Evolutionary conservation across 2,888 invertebrate genomes (phyloP).

Genomic region (Ormyrus labotus): DNA sequence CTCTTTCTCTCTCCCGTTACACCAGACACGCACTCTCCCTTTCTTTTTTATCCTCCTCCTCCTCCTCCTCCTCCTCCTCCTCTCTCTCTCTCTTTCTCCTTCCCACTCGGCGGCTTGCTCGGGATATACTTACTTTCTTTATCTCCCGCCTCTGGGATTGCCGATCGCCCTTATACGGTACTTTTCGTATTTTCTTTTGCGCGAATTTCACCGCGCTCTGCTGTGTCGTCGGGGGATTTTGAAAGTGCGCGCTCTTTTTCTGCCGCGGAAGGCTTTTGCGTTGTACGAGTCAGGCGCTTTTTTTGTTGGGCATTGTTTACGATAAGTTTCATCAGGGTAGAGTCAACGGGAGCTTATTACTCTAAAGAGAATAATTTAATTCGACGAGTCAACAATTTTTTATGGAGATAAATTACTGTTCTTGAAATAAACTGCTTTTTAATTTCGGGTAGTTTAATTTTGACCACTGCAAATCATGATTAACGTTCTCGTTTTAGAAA

Average conservation of each 20-base stretch:
- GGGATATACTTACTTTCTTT: constrained; percentile 18
- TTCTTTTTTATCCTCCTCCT: constrained; percentile 35
- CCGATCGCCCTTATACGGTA: constrained; percentile 5
- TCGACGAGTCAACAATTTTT: no score
- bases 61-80: not conserved
- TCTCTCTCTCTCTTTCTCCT: constrained; percentile 18
- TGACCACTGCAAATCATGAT: not conserved
- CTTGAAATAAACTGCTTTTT: not conserved
- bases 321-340: no score
- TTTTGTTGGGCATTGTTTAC: no score
- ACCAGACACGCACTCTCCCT: constrained; percentile 20
- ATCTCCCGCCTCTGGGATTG: not conserved
- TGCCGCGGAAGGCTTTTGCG: no score
- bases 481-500: not conserved
- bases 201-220: not conserved
- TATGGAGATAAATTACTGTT: no score
- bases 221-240: not conserved
- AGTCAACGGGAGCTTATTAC: no score
- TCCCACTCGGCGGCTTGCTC: constrained; percentile 12
- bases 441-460: not conserved
- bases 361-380: no score
- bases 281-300: no score
- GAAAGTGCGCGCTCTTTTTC: not conserved
- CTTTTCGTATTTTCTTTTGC: constrained; percentile 3
- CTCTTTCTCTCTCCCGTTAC: constrained; percentile 17